Evolutionary conservation across 2,888 invertebrate genomes (phyloP).

Genomic region (Mythimna pallens): DNA sequence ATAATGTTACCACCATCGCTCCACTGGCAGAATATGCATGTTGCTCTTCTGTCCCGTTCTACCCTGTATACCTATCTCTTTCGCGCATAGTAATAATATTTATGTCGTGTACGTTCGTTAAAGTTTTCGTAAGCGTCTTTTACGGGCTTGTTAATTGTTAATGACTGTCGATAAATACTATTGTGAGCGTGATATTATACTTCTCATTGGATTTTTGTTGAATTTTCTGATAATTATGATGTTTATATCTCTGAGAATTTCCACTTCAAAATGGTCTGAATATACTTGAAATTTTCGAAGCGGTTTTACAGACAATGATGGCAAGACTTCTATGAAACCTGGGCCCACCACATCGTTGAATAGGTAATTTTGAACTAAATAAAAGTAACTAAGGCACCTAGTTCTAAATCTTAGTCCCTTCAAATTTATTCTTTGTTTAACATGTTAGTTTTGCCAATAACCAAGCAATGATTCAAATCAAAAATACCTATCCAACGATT

Average conservation of each 20-base stretch:
- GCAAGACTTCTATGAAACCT: too few relatives aligned
- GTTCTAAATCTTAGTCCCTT: too few relatives aligned
- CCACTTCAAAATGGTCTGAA: conserved; percentile 23
- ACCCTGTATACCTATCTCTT: conserved; percentile 28
- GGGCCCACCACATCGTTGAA: too few relatives aligned
- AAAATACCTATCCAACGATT: too few relatives aligned
- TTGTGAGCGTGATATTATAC: conserved; percentile 32
- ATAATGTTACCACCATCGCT: not conserved
- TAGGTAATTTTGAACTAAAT: too few relatives aligned
- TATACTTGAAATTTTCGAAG: conserved; percentile 25
- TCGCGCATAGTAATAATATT: conserved; percentile 46
- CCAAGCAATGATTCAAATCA: too few relatives aligned
- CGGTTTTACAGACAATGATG: not conserved
- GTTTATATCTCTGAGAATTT: conserved; percentile 25
- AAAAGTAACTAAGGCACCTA: too few relatives aligned
- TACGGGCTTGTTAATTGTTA: conserved; percentile 64
- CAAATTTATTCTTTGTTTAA: too few relatives aligned
- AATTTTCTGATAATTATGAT: conserved; percentile 31
- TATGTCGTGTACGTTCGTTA: conserved; percentile 56
- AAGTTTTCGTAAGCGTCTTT: conserved; percentile 61
- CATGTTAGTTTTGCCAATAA: too few relatives aligned
- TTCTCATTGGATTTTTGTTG: conserved; percentile 44
- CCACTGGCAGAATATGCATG: not conserved
- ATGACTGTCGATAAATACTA: conserved; percentile 48
- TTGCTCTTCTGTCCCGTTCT: not conserved